Evolutionary conservation across 2,888 invertebrate species (phyloP).

Genomic region (Maniola hyperantus): DNA sequence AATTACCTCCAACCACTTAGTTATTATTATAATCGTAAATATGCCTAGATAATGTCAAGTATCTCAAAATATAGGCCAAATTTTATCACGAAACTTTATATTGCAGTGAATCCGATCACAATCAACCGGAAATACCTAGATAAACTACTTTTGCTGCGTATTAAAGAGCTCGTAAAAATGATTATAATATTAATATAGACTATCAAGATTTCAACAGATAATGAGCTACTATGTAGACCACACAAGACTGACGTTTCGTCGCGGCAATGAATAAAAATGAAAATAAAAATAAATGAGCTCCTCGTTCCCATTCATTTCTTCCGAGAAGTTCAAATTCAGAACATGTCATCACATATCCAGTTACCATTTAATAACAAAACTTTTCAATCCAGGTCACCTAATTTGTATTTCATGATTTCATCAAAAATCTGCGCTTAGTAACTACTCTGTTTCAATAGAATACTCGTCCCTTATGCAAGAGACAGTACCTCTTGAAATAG

Average conservation of each 20-base stretch:
- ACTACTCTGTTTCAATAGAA: neutral
- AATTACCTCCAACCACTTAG: neutral
- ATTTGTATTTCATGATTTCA: constrained; percentile 32
- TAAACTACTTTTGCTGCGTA: neutral
- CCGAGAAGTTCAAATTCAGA: constrained; percentile 51
- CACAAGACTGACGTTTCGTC: constrained; percentile 21
- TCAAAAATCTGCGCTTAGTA: constrained; percentile 22
- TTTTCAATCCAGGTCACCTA: constrained; percentile 60
- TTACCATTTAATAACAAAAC: constrained; percentile 56
- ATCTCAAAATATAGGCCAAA: constrained; percentile 16
- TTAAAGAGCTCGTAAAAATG: neutral
- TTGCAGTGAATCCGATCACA: constrained; percentile 1
- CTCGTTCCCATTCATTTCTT: constrained; percentile 44
- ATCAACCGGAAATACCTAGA: constrained; percentile 11
- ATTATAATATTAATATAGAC: constrained; percentile 4
- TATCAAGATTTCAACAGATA: constrained; percentile 18
- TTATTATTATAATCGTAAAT: neutral
- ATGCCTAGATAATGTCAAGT: neutral
- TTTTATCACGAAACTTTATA: constrained; percentile 17
- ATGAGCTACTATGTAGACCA: constrained; percentile 26
- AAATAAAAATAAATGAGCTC: constrained; percentile 40
- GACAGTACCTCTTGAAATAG: no score
- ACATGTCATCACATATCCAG: constrained; percentile 49
- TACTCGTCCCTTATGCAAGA: no score
- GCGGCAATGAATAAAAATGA: constrained; percentile 28